These are phyloP conservation scores for Mobula birostris DNA, from an alignment of 2,113 vertebrate genomes.

Conservation along the genomic window DNA sequence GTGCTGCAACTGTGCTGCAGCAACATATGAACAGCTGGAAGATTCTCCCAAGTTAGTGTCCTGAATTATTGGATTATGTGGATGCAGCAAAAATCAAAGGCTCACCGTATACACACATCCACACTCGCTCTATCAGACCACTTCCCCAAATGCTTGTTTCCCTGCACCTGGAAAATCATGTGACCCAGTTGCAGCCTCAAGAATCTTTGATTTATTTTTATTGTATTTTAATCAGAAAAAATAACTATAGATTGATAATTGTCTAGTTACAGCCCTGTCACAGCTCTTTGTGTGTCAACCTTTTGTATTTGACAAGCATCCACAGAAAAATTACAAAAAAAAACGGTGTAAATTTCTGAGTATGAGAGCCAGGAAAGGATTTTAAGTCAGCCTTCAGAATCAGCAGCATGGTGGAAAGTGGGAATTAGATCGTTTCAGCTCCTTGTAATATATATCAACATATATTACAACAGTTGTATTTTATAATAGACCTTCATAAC, in stretches of 20 bases:
- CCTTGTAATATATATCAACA: not conserved
- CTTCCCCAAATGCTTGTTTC: not conserved
- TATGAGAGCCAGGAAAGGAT: not conserved
- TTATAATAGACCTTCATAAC: not conserved
- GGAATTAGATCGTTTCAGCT: not conserved
- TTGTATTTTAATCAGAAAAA: not conserved
- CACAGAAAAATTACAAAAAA: not conserved
- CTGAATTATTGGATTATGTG: not conserved
- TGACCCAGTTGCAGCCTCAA: not conserved
- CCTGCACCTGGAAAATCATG: not conserved
- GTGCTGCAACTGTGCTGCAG: not conserved
- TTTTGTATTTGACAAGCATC: not conserved
- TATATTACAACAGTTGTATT: not conserved
- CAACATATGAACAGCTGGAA: not conserved
- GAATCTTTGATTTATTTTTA: not conserved
- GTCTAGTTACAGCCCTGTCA: not conserved
- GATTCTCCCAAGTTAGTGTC: not conserved
- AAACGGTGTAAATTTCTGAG: not conserved
- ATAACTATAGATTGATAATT: not conserved
- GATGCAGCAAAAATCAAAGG: not conserved
- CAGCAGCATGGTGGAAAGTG: not conserved
- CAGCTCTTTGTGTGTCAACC: not conserved
- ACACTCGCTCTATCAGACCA: not conserved
- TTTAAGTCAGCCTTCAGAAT: not conserved
- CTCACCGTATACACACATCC: not conserved